Evolutionary conservation across 2,888 invertebrate species (phyloP).

Genomic region (Xanthorhoe designata): DNA sequence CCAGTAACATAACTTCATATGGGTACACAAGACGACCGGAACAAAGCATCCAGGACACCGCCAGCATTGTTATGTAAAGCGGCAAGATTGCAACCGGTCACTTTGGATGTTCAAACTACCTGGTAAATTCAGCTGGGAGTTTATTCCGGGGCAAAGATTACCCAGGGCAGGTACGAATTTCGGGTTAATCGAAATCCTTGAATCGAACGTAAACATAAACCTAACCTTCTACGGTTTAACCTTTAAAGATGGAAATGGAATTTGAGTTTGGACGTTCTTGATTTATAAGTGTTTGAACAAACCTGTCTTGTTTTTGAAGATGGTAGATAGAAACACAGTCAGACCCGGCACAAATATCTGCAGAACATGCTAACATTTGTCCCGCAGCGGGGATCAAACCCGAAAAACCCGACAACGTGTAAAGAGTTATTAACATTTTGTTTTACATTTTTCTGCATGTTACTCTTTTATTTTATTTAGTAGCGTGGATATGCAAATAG

Average conservation of each 20-base stretch:
- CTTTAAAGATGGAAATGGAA: background rate
- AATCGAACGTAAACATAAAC: background rate
- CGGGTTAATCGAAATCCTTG: background rate
- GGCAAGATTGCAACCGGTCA: slow-evolving; percentile 43
- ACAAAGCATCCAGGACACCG: slow-evolving; percentile 21
- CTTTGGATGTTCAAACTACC: slow-evolving; percentile 32
- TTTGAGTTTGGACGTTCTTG: too few species aligned
- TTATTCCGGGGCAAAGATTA: slow-evolving; percentile 12
- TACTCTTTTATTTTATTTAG: slow-evolving; percentile 6
- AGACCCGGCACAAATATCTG: too few species aligned
- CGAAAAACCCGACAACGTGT: too few species aligned
- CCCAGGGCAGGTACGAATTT: background rate
- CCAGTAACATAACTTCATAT: slow-evolving; percentile 11
- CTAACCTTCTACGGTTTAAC: background rate
- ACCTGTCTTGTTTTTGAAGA: too few species aligned
- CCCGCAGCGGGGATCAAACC: too few species aligned
- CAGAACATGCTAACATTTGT: too few species aligned
- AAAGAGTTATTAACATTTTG: too few species aligned
- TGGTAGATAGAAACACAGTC: too few species aligned
- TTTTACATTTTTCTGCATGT: slow-evolving; percentile 1
- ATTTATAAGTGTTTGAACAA: too few species aligned
- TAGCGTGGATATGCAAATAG: slow-evolving; percentile 16
- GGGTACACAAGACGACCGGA: slow-evolving; percentile 25
- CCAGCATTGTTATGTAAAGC: slow-evolving; percentile 45
- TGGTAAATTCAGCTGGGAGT: slow-evolving; percentile 24